Evolutionary conservation across 2,113 vertebrate genomes (phyloP), one percentile per base, ranked within the genome.

Genomic region (Lepisosteus oculatus): DNA sequence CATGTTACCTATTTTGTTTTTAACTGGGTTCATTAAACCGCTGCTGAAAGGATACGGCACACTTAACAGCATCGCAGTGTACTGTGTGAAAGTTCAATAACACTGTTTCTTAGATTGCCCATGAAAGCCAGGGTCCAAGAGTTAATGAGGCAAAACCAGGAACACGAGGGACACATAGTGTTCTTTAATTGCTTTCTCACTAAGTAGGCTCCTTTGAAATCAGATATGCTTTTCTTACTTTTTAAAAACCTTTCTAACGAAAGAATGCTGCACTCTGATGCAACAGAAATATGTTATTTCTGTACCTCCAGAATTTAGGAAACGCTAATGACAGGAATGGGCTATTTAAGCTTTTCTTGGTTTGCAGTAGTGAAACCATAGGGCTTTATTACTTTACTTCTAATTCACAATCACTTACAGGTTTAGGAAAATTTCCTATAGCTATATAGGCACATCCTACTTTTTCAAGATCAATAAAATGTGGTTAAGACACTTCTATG

Each of bases 71-170:
- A 90, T 84, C 81, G 85, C 85, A 89, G 83, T 74, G 63, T 79
- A 92, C 82, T 81, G 78, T 83, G 88, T 81, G 84, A 89, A 87
- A 90, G 83, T 90, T 90, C 87, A 93, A 89, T 89, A 88, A 83
- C 76, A 81, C 77, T 55, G 69, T 84, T 82, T 76, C 81, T 87
- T 83, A 81, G 78, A 64, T 72, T 9, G 70, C 78, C 81, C 68
- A 68, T 83, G 80, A 84, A 82, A 83, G 85, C 80, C 86, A 82
- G 70, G 15, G 61, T 0, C 9, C 45, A 70, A 75, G 79, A 86
- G 65, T 79, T 77, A 84, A 87, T 84, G 82, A 80, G 76, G 71
- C 79, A 65, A 74, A 85, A 74, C 77, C 65, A 82, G 80, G 78
- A 81, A 88, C 79, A 73, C 76, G 83, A 70, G 81, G 92, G 90